These are phyloP conservation scores for Nestor notabilis DNA, from an alignment of 2,113 vertebrate genomes.

Conservation along the genomic window DNA sequence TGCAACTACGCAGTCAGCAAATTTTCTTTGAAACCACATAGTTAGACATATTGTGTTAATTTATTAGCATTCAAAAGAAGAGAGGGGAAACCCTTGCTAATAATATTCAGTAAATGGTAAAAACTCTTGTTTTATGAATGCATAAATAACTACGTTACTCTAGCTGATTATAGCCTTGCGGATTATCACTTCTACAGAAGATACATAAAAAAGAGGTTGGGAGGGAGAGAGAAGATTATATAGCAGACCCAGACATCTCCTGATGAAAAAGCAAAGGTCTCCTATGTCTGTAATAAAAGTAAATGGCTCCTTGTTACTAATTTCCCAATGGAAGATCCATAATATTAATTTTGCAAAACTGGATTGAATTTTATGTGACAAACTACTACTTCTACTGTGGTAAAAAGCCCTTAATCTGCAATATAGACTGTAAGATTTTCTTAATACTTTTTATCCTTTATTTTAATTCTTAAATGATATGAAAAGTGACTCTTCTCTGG, in stretches of 20 bases:
- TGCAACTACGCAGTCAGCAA: accelerated
- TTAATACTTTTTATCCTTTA: neutral
- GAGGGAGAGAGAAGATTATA: neutral
- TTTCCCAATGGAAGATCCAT: neutral
- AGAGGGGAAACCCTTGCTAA: neutral
- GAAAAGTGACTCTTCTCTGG: neutral
- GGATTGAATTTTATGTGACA: neutral
- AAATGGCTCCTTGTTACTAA: neutral
- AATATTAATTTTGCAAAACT: neutral
- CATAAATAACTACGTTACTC: neutral
- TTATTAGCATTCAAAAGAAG: neutral
- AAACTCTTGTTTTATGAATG: neutral
- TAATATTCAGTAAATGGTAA: neutral
- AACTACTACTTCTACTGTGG: neutral
- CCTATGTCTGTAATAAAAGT: neutral
- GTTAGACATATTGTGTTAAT: neutral
- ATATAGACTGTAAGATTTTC: neutral
- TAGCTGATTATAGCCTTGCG: neutral
- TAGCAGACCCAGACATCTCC: accelerated
- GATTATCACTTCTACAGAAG: neutral
- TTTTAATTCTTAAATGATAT: neutral
- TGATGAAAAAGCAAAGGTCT: neutral
- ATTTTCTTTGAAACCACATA: neutral
- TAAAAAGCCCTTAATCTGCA: neutral
- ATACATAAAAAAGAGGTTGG: neutral